A percentile compares a stretch with the other conserved stretches of the same genome.
Conservation (phyloP, 2,113 vertebrate species). For the Geococcyx californianus region DNA sequence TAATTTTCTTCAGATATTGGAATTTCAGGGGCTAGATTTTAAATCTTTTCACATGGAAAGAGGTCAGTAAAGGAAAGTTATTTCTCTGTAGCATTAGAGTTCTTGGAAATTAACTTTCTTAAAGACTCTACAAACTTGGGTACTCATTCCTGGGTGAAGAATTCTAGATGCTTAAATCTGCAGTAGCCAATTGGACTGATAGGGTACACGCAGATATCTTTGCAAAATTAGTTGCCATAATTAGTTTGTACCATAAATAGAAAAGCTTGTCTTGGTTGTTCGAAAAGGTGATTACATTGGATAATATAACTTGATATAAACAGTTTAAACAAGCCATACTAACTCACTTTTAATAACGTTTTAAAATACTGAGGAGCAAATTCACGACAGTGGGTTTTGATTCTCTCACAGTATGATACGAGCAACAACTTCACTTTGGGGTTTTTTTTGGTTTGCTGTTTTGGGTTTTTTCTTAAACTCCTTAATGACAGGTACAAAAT, state of each 20-base stretch:
- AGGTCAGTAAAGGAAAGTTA: conserved; percentile 17
- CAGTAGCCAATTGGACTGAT: neutral
- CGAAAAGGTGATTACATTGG: neutral
- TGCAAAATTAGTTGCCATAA: neutral
- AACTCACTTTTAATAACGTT: neutral
- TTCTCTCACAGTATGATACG: neutral
- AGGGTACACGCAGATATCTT: neutral
- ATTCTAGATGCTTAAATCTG: neutral
- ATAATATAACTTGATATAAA: neutral
- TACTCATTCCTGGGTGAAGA: neutral
- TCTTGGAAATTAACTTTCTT: neutral
- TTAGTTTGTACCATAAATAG: neutral
- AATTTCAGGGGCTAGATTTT: conserved; percentile 10
- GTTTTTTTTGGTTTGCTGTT: neutral
- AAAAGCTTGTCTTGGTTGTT: neutral
- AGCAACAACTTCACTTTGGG: neutral
- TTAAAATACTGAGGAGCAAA: neutral
- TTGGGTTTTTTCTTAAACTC: neutral
- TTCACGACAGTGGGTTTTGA: neutral
- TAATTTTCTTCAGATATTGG: conserved; percentile 45
- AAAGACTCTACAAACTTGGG: neutral
- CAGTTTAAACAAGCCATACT: neutral
- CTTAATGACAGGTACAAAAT: neutral
- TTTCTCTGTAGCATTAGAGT: neutral
- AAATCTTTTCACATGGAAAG: neutral